Conservation (phyloP, 2,113 vertebrate species). For the Colossoma macropomum region DNA sequence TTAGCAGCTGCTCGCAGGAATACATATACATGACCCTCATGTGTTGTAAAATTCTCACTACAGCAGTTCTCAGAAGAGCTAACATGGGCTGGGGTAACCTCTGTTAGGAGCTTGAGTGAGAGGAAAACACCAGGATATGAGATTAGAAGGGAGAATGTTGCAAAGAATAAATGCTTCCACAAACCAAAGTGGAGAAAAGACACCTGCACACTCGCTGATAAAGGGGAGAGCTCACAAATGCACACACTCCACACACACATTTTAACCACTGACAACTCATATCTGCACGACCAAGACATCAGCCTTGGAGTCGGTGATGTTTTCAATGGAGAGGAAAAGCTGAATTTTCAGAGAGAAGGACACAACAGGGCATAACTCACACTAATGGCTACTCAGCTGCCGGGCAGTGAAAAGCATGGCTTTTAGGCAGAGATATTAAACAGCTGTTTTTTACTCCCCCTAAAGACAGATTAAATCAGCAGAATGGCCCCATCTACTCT, state of each 20-base stretch:
- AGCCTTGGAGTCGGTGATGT: background rate
- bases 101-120: conserved; percentile 25
- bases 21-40: conserved; percentile 53
- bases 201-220: background rate
- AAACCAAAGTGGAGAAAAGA: background rate
- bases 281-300: background rate
- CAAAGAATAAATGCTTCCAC: background rate
- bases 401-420: conserved; percentile 88
- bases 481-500: conserved; percentile 89
- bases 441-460: conserved; percentile 89
- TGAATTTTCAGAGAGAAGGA: conserved; percentile 83
- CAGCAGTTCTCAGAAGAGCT: conserved; percentile 38
- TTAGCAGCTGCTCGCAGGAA: conserved; percentile 57
- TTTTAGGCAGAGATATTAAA: conserved; percentile 93
- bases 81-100: conserved; percentile 1
- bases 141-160: background rate
- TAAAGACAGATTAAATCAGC: conserved; percentile 90
- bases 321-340: conserved; percentile 50
- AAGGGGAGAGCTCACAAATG: background rate
- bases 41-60: conserved; percentile 62
- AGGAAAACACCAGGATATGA: background rate
- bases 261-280: background rate
- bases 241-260: background rate
- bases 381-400: conserved; percentile 94
- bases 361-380: conserved; percentile 83